These are phyloP conservation scores for Polyommatus iphigenia DNA, from an alignment of 2,888 invertebrate species.

Conservation along the genomic window DNA sequence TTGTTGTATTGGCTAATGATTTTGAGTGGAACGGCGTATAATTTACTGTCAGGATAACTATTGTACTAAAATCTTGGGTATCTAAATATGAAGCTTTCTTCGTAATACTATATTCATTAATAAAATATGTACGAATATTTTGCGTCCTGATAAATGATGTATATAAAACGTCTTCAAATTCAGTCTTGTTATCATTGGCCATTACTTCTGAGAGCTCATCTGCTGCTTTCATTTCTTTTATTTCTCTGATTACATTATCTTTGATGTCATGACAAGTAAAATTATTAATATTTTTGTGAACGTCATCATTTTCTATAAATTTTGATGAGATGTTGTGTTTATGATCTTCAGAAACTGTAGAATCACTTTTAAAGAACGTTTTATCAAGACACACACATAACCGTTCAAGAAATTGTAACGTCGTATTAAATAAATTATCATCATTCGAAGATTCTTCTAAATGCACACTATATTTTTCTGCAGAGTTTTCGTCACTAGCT, in stretches of 20 bases:
- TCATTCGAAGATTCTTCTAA: slow-evolving; percentile 51
- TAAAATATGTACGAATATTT: slow-evolving; percentile 54
- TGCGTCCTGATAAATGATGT: slow-evolving; percentile 55
- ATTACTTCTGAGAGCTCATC: slow-evolving; percentile 36
- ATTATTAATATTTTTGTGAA: slow-evolving; percentile 54
- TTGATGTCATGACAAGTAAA: slow-evolving; percentile 58
- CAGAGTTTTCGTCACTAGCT: slow-evolving; percentile 50
- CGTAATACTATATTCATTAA: slow-evolving; percentile 55
- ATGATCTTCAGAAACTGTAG: slow-evolving; percentile 42
- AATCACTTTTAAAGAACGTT: slow-evolving; percentile 51
- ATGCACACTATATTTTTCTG: slow-evolving; percentile 59
- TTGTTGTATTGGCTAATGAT: slow-evolving; percentile 27
- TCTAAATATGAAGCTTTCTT: slow-evolving; percentile 39
- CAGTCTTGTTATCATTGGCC: slow-evolving; percentile 36
- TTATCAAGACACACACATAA: slow-evolving; percentile 65
- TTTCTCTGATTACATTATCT: slow-evolving; percentile 49
- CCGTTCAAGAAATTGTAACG: slow-evolving; percentile 60
- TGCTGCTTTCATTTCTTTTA: slow-evolving; percentile 16
- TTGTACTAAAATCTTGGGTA: slow-evolving; percentile 46
- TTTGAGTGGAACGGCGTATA: slow-evolving; percentile 39
- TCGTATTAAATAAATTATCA: slow-evolving; percentile 58
- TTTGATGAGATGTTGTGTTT: slow-evolving; percentile 43
- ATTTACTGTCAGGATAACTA: slow-evolving; percentile 61
- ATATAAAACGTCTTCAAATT: slow-evolving; percentile 50
- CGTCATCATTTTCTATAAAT: slow-evolving; percentile 39